phyloP scores from a whole-genome alignment of 2,797 vertebrate genomes.

The Octomys mimax region DNA sequence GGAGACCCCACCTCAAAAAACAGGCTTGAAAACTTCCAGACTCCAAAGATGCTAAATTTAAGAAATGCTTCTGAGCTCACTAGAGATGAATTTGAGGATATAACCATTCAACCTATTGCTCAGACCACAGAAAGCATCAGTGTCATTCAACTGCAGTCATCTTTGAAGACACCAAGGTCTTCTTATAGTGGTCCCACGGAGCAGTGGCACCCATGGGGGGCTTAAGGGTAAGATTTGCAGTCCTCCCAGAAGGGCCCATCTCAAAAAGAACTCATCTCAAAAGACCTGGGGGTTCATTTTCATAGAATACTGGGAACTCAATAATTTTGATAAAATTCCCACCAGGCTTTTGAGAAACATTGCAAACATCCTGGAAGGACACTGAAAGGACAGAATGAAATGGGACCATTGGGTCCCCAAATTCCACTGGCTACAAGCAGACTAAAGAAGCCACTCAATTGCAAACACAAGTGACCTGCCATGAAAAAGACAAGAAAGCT shows the following conservation, averaged over 20 bases:
- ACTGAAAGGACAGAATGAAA: not conserved
- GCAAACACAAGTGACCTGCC: not conserved
- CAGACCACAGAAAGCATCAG: not conserved
- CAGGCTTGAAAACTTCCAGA: not conserved
- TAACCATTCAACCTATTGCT: not conserved
- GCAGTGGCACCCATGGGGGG: not conserved
- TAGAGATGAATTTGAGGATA: not conserved
- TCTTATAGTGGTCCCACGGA: not conserved
- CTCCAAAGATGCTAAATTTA: not conserved
- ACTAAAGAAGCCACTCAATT: not conserved
- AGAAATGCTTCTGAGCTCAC: not conserved
- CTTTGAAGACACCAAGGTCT: too few species aligned
- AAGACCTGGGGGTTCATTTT: not conserved
- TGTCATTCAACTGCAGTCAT: not conserved
- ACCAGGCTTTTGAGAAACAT: not conserved
- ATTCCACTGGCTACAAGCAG: not conserved
- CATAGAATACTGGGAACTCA: not conserved
- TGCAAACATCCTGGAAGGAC: not conserved
- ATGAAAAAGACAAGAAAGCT: not conserved
- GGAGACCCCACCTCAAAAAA: not conserved
- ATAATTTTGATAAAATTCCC: not conserved
- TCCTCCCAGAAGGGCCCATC: not conserved
- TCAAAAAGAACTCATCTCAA: not conserved
- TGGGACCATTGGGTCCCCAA: not conserved
- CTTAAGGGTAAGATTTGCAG: not conserved